Percentiles rank a stretch among this genome's conserved stretches.
Conservation (phyloP, 2,113 vertebrate genomes). For the Nibea coibor region DNA sequence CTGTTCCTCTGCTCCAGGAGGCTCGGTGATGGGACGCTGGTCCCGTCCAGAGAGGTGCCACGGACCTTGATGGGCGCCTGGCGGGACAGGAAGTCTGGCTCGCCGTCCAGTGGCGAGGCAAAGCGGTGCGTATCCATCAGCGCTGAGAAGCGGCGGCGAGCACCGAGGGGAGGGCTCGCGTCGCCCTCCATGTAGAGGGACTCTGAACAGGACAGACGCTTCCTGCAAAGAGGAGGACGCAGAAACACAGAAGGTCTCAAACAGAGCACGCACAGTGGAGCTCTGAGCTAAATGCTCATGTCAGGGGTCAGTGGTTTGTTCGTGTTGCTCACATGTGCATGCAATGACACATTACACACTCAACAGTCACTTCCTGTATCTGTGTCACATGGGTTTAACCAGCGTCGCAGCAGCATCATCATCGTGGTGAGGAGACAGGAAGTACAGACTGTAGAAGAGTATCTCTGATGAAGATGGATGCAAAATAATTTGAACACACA, state of each 20-base stretch:
- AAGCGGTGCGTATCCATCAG: constrained; percentile 94
- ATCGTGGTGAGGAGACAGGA: too few relatives aligned
- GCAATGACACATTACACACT: too few relatives aligned
- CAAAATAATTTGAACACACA: neutral
- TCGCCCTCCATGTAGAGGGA: constrained; percentile 90
- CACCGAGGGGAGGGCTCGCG: constrained; percentile 90
- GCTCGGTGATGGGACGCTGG: constrained; percentile 73
- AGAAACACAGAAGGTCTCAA: too few relatives aligned
- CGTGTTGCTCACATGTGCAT: neutral
- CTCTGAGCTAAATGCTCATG: neutral
- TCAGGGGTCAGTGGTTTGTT: neutral
- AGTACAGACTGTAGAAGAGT: too few relatives aligned
- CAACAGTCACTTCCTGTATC: too few relatives aligned
- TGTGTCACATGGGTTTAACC: too few relatives aligned
- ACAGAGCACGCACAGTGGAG: too few relatives aligned
- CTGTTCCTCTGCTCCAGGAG: constrained; percentile 77
- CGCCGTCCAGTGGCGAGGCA: constrained; percentile 86
- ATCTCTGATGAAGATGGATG: neutral
- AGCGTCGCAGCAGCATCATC: too few relatives aligned
- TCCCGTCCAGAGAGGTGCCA: constrained; percentile 82
- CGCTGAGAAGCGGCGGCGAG: constrained; percentile 91
- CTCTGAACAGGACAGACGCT: constrained; percentile 91
- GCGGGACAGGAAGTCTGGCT: constrained; percentile 81
- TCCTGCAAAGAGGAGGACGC: constrained; percentile 79
- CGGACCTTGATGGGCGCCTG: constrained; percentile 75